Percentiles rank a stretch among this genome's conserved stretches.
These are phyloP conservation scores for Enteromius radiatus DNA, from an alignment of 2,797 vertebrate species.

Conservation along the genomic window DNA sequence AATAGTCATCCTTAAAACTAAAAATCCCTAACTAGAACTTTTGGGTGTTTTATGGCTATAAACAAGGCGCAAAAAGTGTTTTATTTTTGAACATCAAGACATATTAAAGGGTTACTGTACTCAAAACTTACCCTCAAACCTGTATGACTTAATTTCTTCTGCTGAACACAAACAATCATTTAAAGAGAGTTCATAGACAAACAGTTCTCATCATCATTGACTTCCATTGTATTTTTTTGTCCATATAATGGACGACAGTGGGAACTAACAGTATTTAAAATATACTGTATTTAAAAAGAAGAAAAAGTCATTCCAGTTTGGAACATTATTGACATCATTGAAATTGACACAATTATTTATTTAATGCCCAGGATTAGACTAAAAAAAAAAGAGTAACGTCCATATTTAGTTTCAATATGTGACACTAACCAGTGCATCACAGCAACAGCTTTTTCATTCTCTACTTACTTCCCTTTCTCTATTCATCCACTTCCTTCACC, in stretches of 20 bases:
- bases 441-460: background rate
- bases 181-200: background rate
- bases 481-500: constrained; percentile 1
- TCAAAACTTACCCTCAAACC: background rate
- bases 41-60: background rate
- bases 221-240: background rate
- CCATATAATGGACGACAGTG: background rate
- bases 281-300: too few relatives aligned
- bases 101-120: background rate
- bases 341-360: background rate
- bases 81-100: background rate
- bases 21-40: too few relatives aligned
- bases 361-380: background rate
- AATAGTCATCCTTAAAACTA: background rate
- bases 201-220: background rate
- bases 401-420: background rate
- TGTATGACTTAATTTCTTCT: background rate
- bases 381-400: background rate
- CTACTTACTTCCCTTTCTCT: background rate
- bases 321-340: too few relatives aligned
- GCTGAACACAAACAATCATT: background rate
- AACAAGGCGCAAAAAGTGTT: background rate
- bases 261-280: background rate
- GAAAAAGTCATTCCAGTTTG: background rate
- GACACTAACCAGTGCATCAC: background rate